Percentiles rank a stretch among this genome's conserved stretches.
phyloP scores from a whole-genome alignment of 2,797 vertebrate species.

The Enteromius fasciolatus region DNA sequence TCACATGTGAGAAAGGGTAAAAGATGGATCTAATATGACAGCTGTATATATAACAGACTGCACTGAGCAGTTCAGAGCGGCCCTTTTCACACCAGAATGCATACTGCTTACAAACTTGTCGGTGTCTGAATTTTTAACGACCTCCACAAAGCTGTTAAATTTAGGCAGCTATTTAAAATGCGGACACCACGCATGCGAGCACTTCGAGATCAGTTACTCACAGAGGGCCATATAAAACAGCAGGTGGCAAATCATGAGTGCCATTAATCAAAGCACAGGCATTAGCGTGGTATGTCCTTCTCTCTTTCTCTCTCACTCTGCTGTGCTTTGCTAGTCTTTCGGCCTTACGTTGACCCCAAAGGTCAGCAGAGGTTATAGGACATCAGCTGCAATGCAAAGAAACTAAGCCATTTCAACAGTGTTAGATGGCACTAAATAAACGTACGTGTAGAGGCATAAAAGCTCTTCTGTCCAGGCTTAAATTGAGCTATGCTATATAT shows the following conservation, averaged over 20 bases:
- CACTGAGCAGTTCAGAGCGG: neutral
- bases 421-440: neutral
- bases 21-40: constrained; percentile 19
- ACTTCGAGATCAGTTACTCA: constrained; percentile 84
- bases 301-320: constrained; percentile 43
- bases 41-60: constrained; percentile 2
- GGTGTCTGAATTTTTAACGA: constrained; percentile 70
- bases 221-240: constrained; percentile 79
- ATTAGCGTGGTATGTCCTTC: constrained; percentile 49
- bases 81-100: constrained; percentile 13
- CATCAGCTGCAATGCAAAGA: neutral
- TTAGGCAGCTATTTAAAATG: constrained; percentile 83
- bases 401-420: neutral
- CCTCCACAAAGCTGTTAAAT: constrained; percentile 83
- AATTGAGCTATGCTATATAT: neutral
- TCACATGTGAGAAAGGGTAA: neutral
- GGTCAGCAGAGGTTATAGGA: constrained; percentile 24
- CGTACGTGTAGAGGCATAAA: neutral
- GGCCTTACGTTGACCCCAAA: constrained; percentile 29
- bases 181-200: constrained; percentile 75
- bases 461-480: neutral
- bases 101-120: constrained; percentile 43
- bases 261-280: constrained; percentile 75
- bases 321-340: constrained; percentile 29
- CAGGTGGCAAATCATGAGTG: constrained; percentile 84